Evolutionary conservation across 2,113 vertebrate genomes (phyloP).

Genomic region (Dissostichus mawsoni): DNA sequence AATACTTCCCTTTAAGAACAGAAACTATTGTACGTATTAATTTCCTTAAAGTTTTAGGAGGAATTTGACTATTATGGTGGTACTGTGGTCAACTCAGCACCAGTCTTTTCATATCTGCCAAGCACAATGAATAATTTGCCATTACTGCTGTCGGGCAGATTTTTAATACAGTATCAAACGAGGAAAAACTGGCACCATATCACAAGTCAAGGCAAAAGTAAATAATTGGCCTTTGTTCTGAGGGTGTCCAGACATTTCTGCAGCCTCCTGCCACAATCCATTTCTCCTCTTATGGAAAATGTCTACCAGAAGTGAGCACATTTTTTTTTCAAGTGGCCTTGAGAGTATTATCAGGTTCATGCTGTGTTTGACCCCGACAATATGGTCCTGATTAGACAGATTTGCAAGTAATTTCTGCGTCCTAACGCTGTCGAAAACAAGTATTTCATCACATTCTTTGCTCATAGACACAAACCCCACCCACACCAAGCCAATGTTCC

Average conservation of each 20-base stretch:
- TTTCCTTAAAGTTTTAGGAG: not conserved
- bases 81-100: slow-evolving; percentile 47
- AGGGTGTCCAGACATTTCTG: slow-evolving; percentile 30
- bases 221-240: slow-evolving; percentile 24
- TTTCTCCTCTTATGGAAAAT: slow-evolving; percentile 41
- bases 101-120: slow-evolving; percentile 27
- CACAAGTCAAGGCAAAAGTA: slow-evolving; percentile 17
- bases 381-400: slow-evolving; percentile 68
- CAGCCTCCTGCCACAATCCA: slow-evolving; percentile 16
- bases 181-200: slow-evolving; percentile 7
- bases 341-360: slow-evolving; percentile 45
- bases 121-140: slow-evolving; percentile 50
- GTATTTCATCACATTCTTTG: slow-evolving; percentile 51
- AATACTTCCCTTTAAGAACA: slow-evolving; percentile 15
- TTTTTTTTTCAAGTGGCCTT: slow-evolving; percentile 24
- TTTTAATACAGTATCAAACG: not conserved
- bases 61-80: slow-evolving; percentile 47
- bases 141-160: slow-evolving; percentile 18
- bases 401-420: slow-evolving; percentile 59
- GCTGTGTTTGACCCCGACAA: slow-evolving; percentile 57
- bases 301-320: slow-evolving; percentile 37
- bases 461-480: slow-evolving; percentile 35
- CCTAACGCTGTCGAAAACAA: slow-evolving; percentile 54
- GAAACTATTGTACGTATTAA: slow-evolving; percentile 11
- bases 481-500: slow-evolving; percentile 38